phyloP scores from a whole-genome alignment of 2,797 vertebrate species.

The Tinamus major region DNA sequence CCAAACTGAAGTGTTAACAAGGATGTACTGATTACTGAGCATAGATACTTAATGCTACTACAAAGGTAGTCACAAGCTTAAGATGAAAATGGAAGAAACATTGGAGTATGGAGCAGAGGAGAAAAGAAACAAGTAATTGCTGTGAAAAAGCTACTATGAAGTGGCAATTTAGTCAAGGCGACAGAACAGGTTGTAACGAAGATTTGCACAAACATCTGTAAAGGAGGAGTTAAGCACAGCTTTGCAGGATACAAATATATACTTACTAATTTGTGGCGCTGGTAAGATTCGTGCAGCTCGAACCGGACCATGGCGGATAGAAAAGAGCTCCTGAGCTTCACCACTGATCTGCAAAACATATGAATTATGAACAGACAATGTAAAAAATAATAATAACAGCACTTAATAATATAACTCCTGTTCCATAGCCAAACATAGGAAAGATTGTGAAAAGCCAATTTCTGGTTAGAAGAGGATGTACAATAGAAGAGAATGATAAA shows the following conservation, averaged over 20 bases:
- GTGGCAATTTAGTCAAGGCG: background rate
- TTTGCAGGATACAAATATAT: rapidly evolving
- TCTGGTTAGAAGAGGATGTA: background rate
- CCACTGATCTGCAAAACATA: slow-evolving; percentile 87
- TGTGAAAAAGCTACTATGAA: background rate
- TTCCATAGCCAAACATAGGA: background rate
- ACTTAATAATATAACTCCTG: background rate
- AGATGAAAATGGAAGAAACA: background rate
- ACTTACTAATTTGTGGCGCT: slow-evolving; percentile 94
- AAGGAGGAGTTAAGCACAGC: rapidly evolving
- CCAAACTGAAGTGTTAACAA: background rate
- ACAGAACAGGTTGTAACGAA: background rate
- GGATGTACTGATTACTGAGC: background rate
- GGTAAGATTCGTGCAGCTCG: slow-evolving; percentile 91
- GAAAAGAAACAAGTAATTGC: background rate
- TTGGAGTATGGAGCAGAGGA: background rate
- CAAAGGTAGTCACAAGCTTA: background rate
- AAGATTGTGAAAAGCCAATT: no score
- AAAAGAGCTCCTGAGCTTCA: slow-evolving; percentile 97
- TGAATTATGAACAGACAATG: background rate
- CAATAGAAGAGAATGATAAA: background rate
- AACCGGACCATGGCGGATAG: slow-evolving; percentile 93
- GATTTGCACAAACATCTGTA: background rate
- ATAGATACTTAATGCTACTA: background rate
- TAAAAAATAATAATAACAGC: rapidly evolving